phyloP scores from a whole-genome alignment of 2,888 invertebrate species.

The Scaptomyza reducta region DNA sequence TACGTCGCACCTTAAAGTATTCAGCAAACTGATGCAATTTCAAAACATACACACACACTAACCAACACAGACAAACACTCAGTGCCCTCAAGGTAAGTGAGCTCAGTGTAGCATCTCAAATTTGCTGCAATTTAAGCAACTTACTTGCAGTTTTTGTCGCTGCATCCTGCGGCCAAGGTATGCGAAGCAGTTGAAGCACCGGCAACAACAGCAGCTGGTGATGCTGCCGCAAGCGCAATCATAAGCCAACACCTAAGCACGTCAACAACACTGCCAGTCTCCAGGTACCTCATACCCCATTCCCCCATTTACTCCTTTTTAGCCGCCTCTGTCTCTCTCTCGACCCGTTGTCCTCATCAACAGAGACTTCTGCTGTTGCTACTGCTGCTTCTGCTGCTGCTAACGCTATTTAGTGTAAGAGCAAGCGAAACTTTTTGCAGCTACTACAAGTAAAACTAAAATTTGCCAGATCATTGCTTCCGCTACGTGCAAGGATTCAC shows the following conservation, averaged over 20 bases:
- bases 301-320: background rate
- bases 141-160: constrained; percentile 78
- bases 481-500: constrained; percentile 73
- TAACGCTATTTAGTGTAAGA: constrained; percentile 70
- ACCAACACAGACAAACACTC: constrained; percentile 2
- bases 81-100: constrained; percentile 40
- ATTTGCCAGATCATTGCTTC: constrained; percentile 78
- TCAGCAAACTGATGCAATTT: constrained; percentile 32
- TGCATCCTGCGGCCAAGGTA: constrained; percentile 52
- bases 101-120: constrained; percentile 67
- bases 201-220: constrained; percentile 12
- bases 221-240: constrained; percentile 70
- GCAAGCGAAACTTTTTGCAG: constrained; percentile 66
- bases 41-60: constrained; percentile 7
- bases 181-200: constrained; percentile 25
- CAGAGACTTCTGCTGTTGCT: constrained; percentile 30
- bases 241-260: constrained; percentile 78
- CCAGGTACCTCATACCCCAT: constrained; percentile 14
- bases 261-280: constrained; percentile 68
- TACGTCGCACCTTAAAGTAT: constrained; percentile 20
- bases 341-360: constrained; percentile 46
- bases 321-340: background rate
- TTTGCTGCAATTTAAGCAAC: constrained; percentile 75
- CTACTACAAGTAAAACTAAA: constrained; percentile 74
- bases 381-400: constrained; percentile 45